A percentile compares a stretch with the other conserved stretches of the same genome.
These are phyloP conservation scores for Hesperia comma DNA, from an alignment of 2,888 invertebrate species.

Conservation along the genomic window DNA sequence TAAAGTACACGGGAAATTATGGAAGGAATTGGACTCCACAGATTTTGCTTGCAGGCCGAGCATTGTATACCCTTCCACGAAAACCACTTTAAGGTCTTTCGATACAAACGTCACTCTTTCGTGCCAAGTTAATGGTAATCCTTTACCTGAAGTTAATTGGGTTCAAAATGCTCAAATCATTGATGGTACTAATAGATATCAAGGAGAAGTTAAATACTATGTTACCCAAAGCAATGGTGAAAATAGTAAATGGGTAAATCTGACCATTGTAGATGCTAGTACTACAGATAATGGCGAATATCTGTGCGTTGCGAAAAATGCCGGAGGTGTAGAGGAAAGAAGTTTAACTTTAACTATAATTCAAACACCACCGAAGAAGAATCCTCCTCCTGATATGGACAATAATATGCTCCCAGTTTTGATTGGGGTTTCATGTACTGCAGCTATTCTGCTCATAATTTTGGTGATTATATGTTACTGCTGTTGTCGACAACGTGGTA, in stretches of 20 bases:
- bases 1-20: constrained; percentile 86
- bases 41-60: constrained; percentile 93
- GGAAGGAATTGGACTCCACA: constrained; percentile 88
- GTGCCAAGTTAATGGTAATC: constrained; percentile 90
- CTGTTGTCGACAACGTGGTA: constrained; percentile 80
- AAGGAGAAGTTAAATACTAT: constrained; percentile 78
- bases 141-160: constrained; percentile 90
- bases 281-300: constrained; percentile 89
- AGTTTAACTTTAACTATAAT: constrained; percentile 86
- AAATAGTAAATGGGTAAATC: constrained; percentile 85
- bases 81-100: constrained; percentile 85
- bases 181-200: constrained; percentile 78
- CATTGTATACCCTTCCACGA: constrained; percentile 86
- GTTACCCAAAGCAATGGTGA: constrained; percentile 64
- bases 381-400: constrained; percentile 80
- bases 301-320: constrained; percentile 91
- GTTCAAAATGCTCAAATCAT: constrained; percentile 86
- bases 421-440: constrained; percentile 76
- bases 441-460: constrained; percentile 79
- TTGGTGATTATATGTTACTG: constrained; percentile 82
- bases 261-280: constrained; percentile 86
- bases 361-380: constrained; percentile 68
- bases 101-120: constrained; percentile 88
- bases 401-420: constrained; percentile 82
- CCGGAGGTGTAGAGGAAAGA: constrained; percentile 90